phyloP scores from a whole-genome alignment of 2,888 invertebrate genomes.

The Chirona hameri region DNA sequence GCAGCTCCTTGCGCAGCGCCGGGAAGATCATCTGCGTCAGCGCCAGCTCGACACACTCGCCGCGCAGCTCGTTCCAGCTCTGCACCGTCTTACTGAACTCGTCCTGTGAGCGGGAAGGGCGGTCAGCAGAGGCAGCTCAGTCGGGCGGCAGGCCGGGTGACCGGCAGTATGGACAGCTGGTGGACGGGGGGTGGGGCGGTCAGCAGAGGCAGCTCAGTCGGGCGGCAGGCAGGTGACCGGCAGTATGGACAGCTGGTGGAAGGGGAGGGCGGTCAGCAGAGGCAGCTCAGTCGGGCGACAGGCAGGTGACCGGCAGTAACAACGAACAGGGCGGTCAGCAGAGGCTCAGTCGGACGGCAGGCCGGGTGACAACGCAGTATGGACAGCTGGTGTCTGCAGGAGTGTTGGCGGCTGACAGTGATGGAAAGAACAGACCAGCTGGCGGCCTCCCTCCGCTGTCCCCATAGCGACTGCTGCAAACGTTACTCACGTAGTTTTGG shows the following conservation, averaged over 20 bases:
- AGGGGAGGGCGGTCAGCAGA: background rate
- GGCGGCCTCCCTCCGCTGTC: too few relatives aligned
- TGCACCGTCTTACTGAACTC: constrained; percentile 91
- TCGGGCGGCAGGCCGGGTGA: constrained; percentile 12
- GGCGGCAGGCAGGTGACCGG: constrained; percentile 10
- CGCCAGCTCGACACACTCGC: constrained; percentile 82
- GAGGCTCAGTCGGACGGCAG: too few relatives aligned
- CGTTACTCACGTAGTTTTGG: too few relatives aligned
- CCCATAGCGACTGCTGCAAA: too few relatives aligned
- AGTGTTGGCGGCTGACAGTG: too few relatives aligned
- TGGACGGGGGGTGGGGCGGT: background rate
- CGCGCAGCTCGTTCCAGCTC: constrained; percentile 90
- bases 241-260: too few relatives aligned
- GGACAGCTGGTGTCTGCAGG: too few relatives aligned
- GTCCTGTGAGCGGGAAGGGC: constrained; percentile 57
- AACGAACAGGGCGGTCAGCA: too few relatives aligned
- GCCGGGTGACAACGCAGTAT: too few relatives aligned
- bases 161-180: too few relatives aligned
- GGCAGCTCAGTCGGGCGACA: constrained; percentile 30
- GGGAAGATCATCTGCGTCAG: constrained; percentile 84
- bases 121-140: background rate
- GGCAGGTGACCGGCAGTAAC: too few relatives aligned
- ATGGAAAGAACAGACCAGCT: too few relatives aligned
- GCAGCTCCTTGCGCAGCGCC: constrained; percentile 79
- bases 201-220: background rate